A percentile compares a stretch with the other conserved stretches of the same genome.
These are phyloP conservation scores for Cydia fagiglandana DNA, from an alignment of 1,140 invertebrate species.

Conservation along the genomic window DNA sequence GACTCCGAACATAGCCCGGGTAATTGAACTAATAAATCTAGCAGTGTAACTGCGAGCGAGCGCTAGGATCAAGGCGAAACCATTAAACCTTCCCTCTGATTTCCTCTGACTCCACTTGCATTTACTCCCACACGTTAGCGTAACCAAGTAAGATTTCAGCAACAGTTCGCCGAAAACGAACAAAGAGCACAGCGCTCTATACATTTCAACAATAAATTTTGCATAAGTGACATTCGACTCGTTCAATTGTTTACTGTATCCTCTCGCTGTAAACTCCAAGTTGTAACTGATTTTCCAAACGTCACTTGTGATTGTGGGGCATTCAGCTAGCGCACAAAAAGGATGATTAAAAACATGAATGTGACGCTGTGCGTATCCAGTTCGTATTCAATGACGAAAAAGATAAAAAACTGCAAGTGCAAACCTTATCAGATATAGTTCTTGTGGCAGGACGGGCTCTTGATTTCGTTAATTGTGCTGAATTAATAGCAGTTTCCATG, in stretches of 20 bases:
- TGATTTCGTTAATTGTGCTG: slow-evolving; percentile 3
- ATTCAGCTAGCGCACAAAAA: background rate
- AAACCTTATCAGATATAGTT: slow-evolving; percentile 16
- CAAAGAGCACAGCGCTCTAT: background rate
- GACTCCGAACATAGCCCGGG: slow-evolving; percentile 57
- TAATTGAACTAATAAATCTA: slow-evolving; percentile 79
- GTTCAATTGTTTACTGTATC: too few relatives aligned
- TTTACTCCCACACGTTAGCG: slow-evolving; percentile 41
- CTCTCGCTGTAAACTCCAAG: too few relatives aligned
- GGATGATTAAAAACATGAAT: background rate
- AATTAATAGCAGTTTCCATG: slow-evolving; percentile 1
- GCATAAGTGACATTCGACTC: too few relatives aligned
- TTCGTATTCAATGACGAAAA: slow-evolving; percentile 11
- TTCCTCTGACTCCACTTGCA: slow-evolving; percentile 47
- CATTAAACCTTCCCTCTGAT: slow-evolving; percentile 64
- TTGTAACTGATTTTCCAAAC: too few relatives aligned
- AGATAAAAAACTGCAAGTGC: background rate
- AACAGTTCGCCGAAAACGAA: background rate
- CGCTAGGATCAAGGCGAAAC: slow-evolving; percentile 64
- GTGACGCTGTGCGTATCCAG: background rate
- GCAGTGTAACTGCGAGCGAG: slow-evolving; percentile 60
- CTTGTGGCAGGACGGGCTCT: background rate
- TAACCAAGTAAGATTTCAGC: slow-evolving; percentile 3
- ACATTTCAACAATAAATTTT: too few relatives aligned
- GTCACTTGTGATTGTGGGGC: background rate